Conservation (phyloP, 2,113 vertebrate genomes). For the Alligator sinensis region DNA sequence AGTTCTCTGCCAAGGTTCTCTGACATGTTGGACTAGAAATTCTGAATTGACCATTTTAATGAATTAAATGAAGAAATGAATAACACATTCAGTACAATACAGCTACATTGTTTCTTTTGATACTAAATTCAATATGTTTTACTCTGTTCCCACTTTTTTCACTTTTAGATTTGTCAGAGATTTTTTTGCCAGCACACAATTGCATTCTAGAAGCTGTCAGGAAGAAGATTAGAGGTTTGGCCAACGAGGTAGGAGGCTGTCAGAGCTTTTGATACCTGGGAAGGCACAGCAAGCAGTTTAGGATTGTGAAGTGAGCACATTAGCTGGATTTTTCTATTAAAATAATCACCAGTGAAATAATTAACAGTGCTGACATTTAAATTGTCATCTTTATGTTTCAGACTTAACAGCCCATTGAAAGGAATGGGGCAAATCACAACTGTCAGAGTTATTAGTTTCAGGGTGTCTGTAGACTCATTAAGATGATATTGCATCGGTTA, state of each 20-base stretch:
- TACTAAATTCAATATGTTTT: neutral
- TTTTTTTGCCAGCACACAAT: neutral
- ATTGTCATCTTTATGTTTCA: neutral
- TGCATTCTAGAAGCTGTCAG: neutral
- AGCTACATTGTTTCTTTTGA: neutral
- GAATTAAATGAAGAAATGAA: neutral
- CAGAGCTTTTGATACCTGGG: neutral
- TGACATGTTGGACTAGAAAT: neutral
- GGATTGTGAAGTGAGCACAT: neutral
- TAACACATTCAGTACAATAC: neutral
- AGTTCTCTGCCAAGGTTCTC: neutral
- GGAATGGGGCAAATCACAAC: neutral
- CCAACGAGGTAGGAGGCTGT: neutral
- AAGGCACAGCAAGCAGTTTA: neutral
- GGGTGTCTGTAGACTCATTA: neutral
- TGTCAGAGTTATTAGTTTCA: neutral
- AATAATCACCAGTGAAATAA: neutral
- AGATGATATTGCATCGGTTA: neutral
- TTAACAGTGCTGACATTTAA: slow-evolving; percentile 4
- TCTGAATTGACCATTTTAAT: neutral
- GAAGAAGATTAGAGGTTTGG: neutral
- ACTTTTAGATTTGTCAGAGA: neutral
- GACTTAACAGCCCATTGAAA: slow-evolving; percentile 27
- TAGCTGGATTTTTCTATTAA: neutral
- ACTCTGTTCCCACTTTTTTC: neutral